Base-by-base conservation (phyloP, 2,888 invertebrate species). In the Ametastegia equiseti region DNA sequence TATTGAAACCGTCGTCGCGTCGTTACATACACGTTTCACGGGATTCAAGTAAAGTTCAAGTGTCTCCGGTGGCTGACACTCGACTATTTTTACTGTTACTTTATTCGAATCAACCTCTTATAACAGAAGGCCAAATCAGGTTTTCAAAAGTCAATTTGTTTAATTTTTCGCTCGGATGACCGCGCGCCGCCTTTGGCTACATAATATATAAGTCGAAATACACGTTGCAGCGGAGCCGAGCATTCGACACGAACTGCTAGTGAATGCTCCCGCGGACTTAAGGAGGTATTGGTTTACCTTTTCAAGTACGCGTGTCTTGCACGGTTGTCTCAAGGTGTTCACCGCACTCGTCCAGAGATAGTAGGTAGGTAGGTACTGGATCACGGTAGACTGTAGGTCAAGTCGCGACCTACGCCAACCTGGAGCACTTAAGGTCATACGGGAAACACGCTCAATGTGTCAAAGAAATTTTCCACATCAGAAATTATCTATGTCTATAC, bases 401-500 rank as follows among this genome's bases (percentile, higher is more conserved):
- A 89, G 84, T 84, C 88, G 82, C 86, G 89, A 90, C 89, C 90
- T 89, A 88, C 86, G 89, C 80, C 85, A 84, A 83, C 71, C 78
- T 82, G 81, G 81, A 27, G 71, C 30, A 71, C 71, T 47, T 71
- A 71, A 71, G 71, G 71, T 71, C 71, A 71, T 47, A 71, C 36
- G 45, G 45, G 42, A 47, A 27, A 45, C 13, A 30, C 45, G 47
- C 13, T 30, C 71, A 71, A 71, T 71, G 71, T 71, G 71, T 71
- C 27, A 71, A 47, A 71, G 47, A 45, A 30, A 47, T 71, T 47
- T 47, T 7, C 15, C 47, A 27, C 71, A n/a, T n/a, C n/a, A n/a
- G n/a, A n/a, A n/a, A n/a, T n/a, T n/a, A n/a, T n/a, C n/a, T n/a
- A n/a, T n/a, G n/a, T n/a, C n/a, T n/a, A n/a, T n/a, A n/a, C n/a